Percentiles rank a stretch among this genome's conserved stretches.
phyloP scores from a whole-genome alignment of 2,113 vertebrate genomes.

The Gopherus evgoodei region DNA sequence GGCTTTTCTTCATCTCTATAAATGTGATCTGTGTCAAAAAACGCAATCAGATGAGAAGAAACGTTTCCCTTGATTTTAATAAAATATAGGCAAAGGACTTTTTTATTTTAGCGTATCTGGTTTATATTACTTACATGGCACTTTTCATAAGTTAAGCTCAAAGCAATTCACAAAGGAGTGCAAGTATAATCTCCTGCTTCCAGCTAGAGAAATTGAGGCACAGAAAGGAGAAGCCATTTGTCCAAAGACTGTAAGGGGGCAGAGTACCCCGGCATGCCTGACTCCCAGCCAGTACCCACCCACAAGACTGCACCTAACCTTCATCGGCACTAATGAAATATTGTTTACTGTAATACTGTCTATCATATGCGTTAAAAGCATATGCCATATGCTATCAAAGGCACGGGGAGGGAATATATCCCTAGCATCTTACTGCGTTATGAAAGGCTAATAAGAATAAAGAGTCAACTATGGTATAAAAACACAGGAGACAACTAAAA shows the following conservation, averaged over 20 bases:
- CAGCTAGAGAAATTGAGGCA: neutral
- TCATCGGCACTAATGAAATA: neutral
- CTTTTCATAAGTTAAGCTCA: neutral
- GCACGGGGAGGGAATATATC: neutral
- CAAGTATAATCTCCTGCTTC: neutral
- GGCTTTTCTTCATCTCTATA: slow-evolving; percentile 89
- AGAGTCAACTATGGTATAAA: neutral
- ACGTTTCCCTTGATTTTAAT: neutral
- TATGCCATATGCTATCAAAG: neutral
- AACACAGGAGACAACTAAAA: neutral
- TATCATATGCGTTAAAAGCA: no score
- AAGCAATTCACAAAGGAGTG: neutral
- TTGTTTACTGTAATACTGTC: neutral
- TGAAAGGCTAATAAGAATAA: neutral
- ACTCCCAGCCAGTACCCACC: neutral
- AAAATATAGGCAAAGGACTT: neutral
- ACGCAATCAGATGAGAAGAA: neutral
- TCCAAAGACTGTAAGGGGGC: neutral
- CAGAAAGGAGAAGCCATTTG: neutral
- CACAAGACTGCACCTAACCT: neutral
- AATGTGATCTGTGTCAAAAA: slow-evolving; percentile 86
- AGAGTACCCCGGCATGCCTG: neutral
- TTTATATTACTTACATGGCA: neutral
- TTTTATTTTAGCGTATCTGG: accelerated
- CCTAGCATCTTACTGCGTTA: neutral